A percentile compares a stretch with the other conserved stretches of the same genome.
Evolutionary conservation across 2,797 vertebrate species (phyloP).

Genomic region (Echeneis naucrates): DNA sequence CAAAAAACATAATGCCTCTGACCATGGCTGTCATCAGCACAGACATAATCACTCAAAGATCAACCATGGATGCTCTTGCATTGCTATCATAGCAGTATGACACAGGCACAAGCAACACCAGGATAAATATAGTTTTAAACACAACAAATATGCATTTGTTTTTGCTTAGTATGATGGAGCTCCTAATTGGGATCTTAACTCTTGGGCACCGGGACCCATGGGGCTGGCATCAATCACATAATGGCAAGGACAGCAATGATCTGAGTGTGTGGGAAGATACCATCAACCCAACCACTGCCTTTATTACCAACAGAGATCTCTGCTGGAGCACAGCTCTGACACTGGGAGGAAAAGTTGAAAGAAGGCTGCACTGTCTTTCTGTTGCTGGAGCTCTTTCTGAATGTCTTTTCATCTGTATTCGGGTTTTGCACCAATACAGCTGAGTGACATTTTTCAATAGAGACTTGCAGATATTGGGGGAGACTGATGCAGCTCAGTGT

Average conservation of each 20-base stretch:
- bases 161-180: constrained; percentile 38
- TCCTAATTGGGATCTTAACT: constrained; percentile 62
- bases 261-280: constrained; percentile 47
- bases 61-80: rapidly evolving
- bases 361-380: constrained; percentile 18
- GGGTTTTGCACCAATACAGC: background rate
- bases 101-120: constrained; percentile 2
- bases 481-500: no score
- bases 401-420: constrained; percentile 3
- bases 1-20: no score
- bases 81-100: background rate
- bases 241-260: constrained; percentile 61
- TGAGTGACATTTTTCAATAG: background rate
- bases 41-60: background rate
- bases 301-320: constrained; percentile 60
- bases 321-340: constrained; percentile 30
- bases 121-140: constrained; percentile 24
- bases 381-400: background rate
- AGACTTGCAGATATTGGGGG: background rate
- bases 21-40: no score
- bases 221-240: constrained; percentile 60
- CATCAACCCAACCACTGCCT: constrained; percentile 35
- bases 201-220: constrained; percentile 31
- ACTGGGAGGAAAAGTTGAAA: constrained; percentile 18
- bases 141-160: constrained; percentile 51